phyloP scores from a whole-genome alignment of 2,888 invertebrate species.

The Rhingia campestris region DNA sequence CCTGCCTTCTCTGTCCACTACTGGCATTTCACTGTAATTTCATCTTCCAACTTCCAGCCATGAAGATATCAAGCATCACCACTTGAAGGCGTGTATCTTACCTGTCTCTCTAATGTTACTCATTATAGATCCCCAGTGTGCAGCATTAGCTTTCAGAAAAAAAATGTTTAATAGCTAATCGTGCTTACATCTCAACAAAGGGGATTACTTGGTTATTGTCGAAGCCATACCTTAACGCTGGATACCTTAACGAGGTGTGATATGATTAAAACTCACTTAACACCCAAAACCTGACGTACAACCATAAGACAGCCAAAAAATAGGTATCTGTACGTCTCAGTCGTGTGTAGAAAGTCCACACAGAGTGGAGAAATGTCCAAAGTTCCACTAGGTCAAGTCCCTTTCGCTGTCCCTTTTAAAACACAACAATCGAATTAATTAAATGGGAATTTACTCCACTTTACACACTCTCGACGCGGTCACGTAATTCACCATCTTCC shows the following conservation, averaged over 20 bases:
- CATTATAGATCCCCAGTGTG: slow-evolving; percentile 31
- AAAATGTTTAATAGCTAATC: slow-evolving; percentile 59
- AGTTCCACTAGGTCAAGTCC: slow-evolving; percentile 42
- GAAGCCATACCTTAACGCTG: slow-evolving; percentile 20
- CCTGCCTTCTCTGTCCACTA: slow-evolving; percentile 15
- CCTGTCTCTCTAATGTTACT: slow-evolving; percentile 58
- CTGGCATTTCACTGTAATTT: slow-evolving; percentile 18
- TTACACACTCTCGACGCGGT: not conserved
- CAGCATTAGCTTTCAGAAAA: not conserved
- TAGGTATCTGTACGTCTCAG: not conserved
- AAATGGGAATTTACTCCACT: slow-evolving; percentile 48
- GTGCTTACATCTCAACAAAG: slow-evolving; percentile 34
- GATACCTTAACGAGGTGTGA: slow-evolving; percentile 41
- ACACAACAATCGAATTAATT: slow-evolving; percentile 51
- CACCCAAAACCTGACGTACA: slow-evolving; percentile 25
- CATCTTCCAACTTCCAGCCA: slow-evolving; percentile 29
- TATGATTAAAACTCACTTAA: slow-evolving; percentile 62
- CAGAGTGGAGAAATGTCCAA: slow-evolving; percentile 1
- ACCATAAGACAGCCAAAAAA: slow-evolving; percentile 28
- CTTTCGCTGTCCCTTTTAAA: slow-evolving; percentile 45
- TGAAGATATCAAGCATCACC: slow-evolving; percentile 51
- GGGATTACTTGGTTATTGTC: slow-evolving; percentile 39
- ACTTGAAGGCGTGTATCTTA: slow-evolving; percentile 47
- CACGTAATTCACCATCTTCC: slow-evolving; percentile 7
- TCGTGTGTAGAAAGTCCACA: slow-evolving; percentile 40